Evolutionary conservation across 1,140 invertebrate genomes (phyloP), one percentile per base, ranked within the genome.

Genomic region (Steinernema khuongi): DNA sequence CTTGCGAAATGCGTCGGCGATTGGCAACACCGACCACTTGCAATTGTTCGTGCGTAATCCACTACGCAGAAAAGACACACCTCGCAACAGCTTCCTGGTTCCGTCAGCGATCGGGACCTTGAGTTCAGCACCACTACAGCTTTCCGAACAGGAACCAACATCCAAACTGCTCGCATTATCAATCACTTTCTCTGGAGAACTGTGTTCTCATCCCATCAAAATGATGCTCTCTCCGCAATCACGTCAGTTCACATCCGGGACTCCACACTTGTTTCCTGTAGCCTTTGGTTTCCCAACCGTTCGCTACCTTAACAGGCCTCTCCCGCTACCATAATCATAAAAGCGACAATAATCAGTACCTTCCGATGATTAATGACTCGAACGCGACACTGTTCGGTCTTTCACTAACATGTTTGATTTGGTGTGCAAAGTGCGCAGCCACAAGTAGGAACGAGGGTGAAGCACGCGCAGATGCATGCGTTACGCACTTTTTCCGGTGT

Each of bases 321-420:
- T n/a, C n/a, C n/a, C 36, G 4, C 50, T 60, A 60, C 50, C 50
- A 22, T 60, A 60, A 26, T 60, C 19, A 14, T 60, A n/a, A 7
- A 14, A 26, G 50, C 50, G 50, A n/a, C 50, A 17, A 60, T 22
- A 60, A 60, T n/a, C 50, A 60, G 26, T 22, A 60, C 50, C 50
- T 60, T 60, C 26, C 50, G 11, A n/a, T 60, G 11, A 11, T 60
- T 4, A 26, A 60, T 26, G 50, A 22, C 4, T 14, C 22, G 50
- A 60, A 60, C 50, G 50, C 19, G 22, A n/a, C 50, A 60, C 50
- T 60, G 50, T 60, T 60, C 50, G 50, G 26, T 60, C 50, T 60
- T 26, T 60, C 26, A 60, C 26, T 22, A 60, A 60, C 26, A 60
- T 60, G 14, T 14, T 60, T 60, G 50, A 22, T 60, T 60, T 60